These are phyloP conservation scores for Pemphredon lugubris DNA, from an alignment of 2,888 invertebrate genomes.

Conservation along the genomic window DNA sequence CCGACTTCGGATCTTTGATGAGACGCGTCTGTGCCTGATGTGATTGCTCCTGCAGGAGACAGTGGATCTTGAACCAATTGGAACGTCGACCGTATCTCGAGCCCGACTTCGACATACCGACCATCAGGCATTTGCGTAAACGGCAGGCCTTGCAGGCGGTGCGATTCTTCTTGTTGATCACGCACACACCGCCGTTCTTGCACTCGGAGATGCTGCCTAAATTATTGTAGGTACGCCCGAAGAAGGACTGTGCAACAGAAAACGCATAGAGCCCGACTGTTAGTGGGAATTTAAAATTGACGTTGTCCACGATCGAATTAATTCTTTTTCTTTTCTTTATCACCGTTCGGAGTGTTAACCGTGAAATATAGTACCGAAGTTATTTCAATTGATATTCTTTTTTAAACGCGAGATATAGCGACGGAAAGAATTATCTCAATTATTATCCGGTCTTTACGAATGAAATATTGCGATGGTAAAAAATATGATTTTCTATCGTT, in stretches of 20 bases:
- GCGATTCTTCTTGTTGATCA: constrained; percentile 96
- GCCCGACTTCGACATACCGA: constrained; percentile 96
- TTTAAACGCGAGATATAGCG: too few species aligned
- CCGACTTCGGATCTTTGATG: constrained; percentile 72
- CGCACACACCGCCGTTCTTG: constrained; percentile 95
- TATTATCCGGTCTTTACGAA: too few species aligned
- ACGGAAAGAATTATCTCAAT: too few species aligned
- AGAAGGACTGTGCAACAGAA: constrained; percentile 88
- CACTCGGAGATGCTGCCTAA: constrained; percentile 94
- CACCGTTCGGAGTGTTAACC: too few species aligned
- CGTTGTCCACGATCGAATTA: background rate
- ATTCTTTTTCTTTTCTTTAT: background rate
- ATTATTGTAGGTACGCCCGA: constrained; percentile 96
- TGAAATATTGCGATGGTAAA: too few species aligned
- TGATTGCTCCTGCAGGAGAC: constrained; percentile 84
- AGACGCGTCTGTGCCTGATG: constrained; percentile 75
- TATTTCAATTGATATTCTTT: too few species aligned
- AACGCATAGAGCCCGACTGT: constrained; percentile 26
- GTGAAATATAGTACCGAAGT: too few species aligned
- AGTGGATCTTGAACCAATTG: constrained; percentile 97
- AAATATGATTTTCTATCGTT: too few species aligned
- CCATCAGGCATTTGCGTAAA: constrained; percentile 91
- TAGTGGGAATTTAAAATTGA: background rate
- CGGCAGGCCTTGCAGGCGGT: constrained; percentile 96
- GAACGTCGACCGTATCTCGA: constrained; percentile 94